These are phyloP conservation scores for Tinea trinotella DNA, from an alignment of 2,888 invertebrate genomes.

Conservation along the genomic window DNA sequence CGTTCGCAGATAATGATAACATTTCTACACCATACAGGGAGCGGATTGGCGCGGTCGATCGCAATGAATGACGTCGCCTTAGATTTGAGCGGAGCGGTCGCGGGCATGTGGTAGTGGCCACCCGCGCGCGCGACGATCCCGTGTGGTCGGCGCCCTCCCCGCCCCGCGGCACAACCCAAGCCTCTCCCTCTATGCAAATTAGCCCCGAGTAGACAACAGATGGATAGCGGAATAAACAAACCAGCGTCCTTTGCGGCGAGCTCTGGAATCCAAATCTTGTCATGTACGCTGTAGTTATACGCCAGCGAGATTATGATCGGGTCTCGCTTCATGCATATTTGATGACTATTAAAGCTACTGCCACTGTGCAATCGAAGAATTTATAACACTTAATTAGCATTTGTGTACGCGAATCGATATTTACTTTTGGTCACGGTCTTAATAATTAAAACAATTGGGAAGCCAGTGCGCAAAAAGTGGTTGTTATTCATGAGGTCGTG, in stretches of 20 bases:
- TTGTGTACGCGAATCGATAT: background rate
- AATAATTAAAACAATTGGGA: background rate
- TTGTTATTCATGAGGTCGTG: background rate
- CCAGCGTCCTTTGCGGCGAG: constrained; percentile 49
- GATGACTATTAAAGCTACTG: background rate
- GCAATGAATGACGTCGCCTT: constrained; percentile 65
- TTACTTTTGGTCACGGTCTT: background rate
- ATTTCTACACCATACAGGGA: constrained; percentile 63
- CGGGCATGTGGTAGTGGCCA: constrained; percentile 54
- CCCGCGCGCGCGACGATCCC: constrained; percentile 57
- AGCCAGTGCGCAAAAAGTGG: background rate
- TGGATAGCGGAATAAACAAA: constrained; percentile 72
- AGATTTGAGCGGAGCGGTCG: constrained; percentile 28
- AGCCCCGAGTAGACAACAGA: constrained; percentile 71
- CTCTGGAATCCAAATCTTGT: constrained; percentile 2
- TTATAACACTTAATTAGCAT: background rate
- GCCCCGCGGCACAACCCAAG: constrained; percentile 34
- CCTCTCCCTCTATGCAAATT: constrained; percentile 60
- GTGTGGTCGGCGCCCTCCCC: constrained; percentile 60
- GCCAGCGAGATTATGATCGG: background rate
- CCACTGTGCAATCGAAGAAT: background rate
- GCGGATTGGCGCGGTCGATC: constrained; percentile 53
- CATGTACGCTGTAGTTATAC: background rate
- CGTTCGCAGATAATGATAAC: constrained; percentile 63
- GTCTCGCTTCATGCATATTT: background rate